Evolutionary conservation across 2,797 vertebrate species (phyloP).

Genomic region (Mormyrus hasselquistii): DNA sequence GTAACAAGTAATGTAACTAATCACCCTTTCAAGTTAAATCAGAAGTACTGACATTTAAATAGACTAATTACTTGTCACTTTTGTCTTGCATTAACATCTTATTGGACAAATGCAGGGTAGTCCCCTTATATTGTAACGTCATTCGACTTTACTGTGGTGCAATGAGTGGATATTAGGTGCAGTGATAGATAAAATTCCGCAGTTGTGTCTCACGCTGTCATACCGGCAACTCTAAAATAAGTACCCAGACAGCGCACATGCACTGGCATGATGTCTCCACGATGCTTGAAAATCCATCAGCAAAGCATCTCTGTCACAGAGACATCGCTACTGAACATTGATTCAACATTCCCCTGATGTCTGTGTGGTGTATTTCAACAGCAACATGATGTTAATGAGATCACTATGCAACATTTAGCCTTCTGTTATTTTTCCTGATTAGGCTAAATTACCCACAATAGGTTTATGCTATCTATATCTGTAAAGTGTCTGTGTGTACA

Average conservation of each 20-base stretch:
- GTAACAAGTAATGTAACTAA: background rate
- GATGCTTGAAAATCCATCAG: background rate
- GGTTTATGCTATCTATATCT: background rate
- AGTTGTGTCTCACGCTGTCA: background rate
- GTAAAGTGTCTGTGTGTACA: background rate
- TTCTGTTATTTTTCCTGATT: background rate
- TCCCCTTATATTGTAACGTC: background rate
- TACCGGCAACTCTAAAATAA: background rate
- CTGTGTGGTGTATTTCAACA: background rate
- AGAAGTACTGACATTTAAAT: background rate
- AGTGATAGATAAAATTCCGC: background rate
- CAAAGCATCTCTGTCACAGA: background rate
- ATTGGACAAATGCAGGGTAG: background rate
- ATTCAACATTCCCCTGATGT: background rate
- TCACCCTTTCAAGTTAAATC: background rate
- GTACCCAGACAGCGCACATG: background rate
- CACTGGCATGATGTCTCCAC: background rate
- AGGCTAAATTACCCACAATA: background rate
- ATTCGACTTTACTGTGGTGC: background rate
- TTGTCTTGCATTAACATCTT: background rate
- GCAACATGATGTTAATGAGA: background rate
- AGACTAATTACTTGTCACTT: background rate
- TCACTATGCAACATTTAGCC: background rate
- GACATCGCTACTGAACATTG: background rate
- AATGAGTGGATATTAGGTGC: background rate